Evolutionary conservation across 2,113 vertebrate genomes (phyloP).

Genomic region (Agapornis roseicollis): DNA sequence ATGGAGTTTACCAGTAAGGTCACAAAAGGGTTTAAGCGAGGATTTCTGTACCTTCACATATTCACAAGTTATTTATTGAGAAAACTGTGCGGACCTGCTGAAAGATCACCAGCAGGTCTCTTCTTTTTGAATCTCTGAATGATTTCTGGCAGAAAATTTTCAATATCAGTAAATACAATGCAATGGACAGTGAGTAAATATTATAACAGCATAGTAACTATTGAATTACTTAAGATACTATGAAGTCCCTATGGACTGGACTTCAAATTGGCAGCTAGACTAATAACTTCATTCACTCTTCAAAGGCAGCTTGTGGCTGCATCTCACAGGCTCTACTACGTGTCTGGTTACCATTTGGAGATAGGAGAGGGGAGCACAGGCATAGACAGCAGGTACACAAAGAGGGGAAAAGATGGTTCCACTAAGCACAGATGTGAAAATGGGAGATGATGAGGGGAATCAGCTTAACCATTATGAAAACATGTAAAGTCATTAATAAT

Average conservation of each 20-base stretch:
- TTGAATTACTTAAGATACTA: not conserved
- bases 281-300: not conserved
- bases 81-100: not conserved
- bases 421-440: not conserved
- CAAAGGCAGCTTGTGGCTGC: not conserved
- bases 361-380: not conserved
- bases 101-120: not conserved
- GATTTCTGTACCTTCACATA: not conserved
- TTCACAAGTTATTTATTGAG: accelerated
- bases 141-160: not conserved
- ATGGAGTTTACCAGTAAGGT: not conserved
- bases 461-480: not conserved
- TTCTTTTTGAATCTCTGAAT: not conserved
- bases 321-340: not conserved
- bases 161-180: not conserved
- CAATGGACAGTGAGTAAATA: not conserved
- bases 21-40: not conserved
- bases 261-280: not conserved
- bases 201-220: not conserved
- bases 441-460: not conserved
- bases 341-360: not conserved
- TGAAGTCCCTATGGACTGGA: not conserved
- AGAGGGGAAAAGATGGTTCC: not conserved
- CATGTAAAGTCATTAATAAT: not conserved
- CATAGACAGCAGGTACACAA: not conserved